Base-by-base conservation (phyloP, 1,140 invertebrate species). In the Neotoxoptera formosana region DNA sequence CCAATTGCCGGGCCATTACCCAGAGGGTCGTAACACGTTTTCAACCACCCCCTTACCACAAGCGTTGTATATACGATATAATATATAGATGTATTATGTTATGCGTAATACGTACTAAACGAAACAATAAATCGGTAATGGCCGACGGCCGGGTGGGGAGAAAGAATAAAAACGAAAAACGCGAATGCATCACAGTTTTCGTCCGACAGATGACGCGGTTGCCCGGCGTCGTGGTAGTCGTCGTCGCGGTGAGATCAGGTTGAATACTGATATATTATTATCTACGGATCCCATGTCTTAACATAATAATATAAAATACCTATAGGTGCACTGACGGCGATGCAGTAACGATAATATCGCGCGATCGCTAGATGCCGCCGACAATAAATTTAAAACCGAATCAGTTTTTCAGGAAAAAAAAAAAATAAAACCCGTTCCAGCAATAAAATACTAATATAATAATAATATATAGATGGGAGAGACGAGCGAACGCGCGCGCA, bases 1-100 rank as follows among this genome's bases (percentile, higher is more conserved):
- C 89, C 89, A 90, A 67, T 90, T 90, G 53, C 56, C 53, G 56
- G 56, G 53, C 89, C 89, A 90, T 90, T 90, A 90, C 89, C 53
- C 89, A 56, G 53, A 60, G 89, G 89, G 89, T 90, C 89, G 89
- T 90, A 90, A 90, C 89, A 53, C 88, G 34, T 90, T 41, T 90
- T 36, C 53, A 41, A 90, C 89, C 53, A 90, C 53, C 53, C 89
- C 89, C 53, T 90, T 86, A 47, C 84, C 84, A 45, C 36, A n/a
- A n/a, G 11, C 30, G 60, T 25, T 84, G 41, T 41, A 41, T 41
- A 41, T 41, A 30, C 51, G 51, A 53, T 84, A 84, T 23, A 21
- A 21, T 21, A 83, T 36, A 83, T 36, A 23, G 21, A 25, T 41
- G 25, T 89, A 7, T 17, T 23, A 8, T 36, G 21, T 36, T 36